phyloP scores from a whole-genome alignment of 2,888 invertebrate genomes.

The Metellina segmentata region DNA sequence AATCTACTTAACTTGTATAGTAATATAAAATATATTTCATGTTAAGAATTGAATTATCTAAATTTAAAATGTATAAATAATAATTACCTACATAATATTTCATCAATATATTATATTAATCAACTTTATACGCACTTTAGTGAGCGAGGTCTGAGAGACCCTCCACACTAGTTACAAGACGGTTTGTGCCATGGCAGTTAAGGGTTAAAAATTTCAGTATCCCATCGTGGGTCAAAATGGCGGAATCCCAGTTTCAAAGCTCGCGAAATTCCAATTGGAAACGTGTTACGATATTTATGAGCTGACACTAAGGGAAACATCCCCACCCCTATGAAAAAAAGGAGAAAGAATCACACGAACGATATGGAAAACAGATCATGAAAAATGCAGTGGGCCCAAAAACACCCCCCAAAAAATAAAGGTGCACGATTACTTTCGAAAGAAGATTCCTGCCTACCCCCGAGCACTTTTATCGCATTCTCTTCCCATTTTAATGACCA shows the following conservation, averaged over 20 bases:
- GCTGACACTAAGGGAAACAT: conserved; percentile 9
- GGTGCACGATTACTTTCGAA: background rate
- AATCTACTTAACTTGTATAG: too few species aligned
- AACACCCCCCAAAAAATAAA: background rate
- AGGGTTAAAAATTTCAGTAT: background rate
- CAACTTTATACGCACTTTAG: too few species aligned
- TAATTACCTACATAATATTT: too few species aligned
- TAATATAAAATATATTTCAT: too few species aligned
- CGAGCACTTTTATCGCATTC: conserved; percentile 29
- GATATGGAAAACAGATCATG: conserved; percentile 50
- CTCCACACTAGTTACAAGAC: too few species aligned
- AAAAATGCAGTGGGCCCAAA: conserved; percentile 43
- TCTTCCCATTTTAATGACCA: conserved; percentile 18
- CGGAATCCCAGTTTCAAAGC: background rate
- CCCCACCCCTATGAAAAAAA: conserved; percentile 11
- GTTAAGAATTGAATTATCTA: too few species aligned
- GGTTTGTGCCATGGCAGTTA: too few species aligned
- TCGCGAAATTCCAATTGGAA: conserved; percentile 5
- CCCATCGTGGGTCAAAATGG: conserved; percentile 25
- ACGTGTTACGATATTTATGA: conserved; percentile 44
- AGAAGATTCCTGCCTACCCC: background rate
- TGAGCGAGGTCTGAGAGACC: too few species aligned
- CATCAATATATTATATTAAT: too few species aligned
- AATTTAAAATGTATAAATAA: too few species aligned
- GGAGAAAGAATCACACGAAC: conserved; percentile 1